Conservation (phyloP, 2,113 vertebrate species). For the Nannobrachium achirus region DNA sequence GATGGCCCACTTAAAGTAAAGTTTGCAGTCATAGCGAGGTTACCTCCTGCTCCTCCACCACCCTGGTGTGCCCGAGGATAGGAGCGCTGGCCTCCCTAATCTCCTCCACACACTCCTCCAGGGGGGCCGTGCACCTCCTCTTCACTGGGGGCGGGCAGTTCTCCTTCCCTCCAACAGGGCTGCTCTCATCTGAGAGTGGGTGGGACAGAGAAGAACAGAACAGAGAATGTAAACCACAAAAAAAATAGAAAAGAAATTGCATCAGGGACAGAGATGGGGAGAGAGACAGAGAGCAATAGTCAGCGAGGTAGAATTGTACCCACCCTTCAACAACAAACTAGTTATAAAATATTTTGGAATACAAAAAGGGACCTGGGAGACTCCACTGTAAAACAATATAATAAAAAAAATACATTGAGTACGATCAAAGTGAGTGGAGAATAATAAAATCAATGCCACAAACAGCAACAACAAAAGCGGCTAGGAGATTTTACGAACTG, state of each 20-base stretch:
- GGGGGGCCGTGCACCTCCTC: conserved; percentile 59
- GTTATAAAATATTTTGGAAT: conserved; percentile 21
- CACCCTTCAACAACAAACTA: neutral
- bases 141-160: conserved; percentile 64
- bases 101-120: conserved; percentile 51
- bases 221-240: too few species aligned
- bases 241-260: too few species aligned
- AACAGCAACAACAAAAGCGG: conserved; percentile 15
- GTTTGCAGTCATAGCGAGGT: conserved; percentile 17
- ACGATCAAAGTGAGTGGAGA: too few species aligned
- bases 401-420: conserved; percentile 11
- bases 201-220: too few species aligned
- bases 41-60: conserved; percentile 60
- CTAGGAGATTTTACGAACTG: conserved; percentile 19
- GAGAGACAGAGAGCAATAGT: too few species aligned
- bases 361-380: conserved; percentile 25
- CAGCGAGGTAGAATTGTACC: neutral
- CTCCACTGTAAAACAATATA: neutral
- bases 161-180: conserved; percentile 62
- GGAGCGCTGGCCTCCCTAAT: conserved; percentile 59
- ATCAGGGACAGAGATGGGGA: too few species aligned
- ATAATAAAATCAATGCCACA: conserved; percentile 13
- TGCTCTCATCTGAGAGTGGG: conserved; percentile 51
- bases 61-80: conserved; percentile 8
- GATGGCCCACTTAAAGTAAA: conserved; percentile 17